These are phyloP conservation scores for Picathartes gymnocephalus DNA, from an alignment of 2,113 vertebrate species.

Conservation along the genomic window DNA sequence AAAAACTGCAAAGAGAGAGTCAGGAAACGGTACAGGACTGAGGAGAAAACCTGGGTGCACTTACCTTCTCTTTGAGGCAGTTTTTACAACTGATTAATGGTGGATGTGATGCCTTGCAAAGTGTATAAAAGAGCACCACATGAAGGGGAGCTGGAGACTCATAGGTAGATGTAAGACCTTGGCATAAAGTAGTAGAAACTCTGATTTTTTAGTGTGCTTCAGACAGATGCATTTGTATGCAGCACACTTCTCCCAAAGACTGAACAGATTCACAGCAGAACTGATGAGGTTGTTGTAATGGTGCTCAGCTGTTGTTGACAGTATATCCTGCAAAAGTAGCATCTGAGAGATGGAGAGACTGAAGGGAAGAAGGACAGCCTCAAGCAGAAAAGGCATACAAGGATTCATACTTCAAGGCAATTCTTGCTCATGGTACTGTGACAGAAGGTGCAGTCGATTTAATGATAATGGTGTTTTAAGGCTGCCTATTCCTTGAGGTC, in stretches of 20 bases:
- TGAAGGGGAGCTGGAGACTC: constrained; percentile 17
- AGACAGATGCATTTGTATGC: neutral
- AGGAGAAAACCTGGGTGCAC: neutral
- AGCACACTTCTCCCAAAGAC: neutral
- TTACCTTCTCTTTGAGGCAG: neutral
- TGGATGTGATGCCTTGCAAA: neutral
- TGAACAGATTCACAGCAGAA: neutral
- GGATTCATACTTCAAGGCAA: neutral
- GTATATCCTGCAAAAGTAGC: neutral
- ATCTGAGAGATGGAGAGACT: neutral
- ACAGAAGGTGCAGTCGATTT: neutral
- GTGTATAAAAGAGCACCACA: neutral
- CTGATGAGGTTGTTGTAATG: neutral
- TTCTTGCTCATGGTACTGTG: neutral
- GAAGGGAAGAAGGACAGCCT: neutral
- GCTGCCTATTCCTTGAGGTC: neutral
- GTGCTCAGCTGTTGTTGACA: neutral
- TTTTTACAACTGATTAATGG: neutral
- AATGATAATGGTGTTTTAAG: neutral
- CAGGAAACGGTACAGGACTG: neutral
- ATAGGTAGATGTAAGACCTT: neutral
- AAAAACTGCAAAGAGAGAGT: neutral
- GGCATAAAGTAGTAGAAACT: neutral
- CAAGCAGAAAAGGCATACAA: neutral
- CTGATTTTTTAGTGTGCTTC: neutral